Conservation (phyloP, 2,797 vertebrate genomes). For the Xiphorhynchus erythropygius region DNA sequence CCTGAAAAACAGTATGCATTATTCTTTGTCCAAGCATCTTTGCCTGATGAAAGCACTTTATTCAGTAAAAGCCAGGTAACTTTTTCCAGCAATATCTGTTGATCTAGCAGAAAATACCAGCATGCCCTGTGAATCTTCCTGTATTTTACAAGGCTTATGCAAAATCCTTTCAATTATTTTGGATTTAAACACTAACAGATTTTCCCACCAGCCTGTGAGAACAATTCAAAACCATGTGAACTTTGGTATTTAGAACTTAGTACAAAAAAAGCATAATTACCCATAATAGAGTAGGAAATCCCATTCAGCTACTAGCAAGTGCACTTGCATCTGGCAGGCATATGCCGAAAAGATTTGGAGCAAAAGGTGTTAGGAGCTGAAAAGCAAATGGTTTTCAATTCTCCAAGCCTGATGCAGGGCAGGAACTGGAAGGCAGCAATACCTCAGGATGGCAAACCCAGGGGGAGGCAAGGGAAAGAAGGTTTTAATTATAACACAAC, state of each 20-base stretch:
- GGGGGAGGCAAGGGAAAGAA: background rate
- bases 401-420: background rate
- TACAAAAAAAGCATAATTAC: background rate
- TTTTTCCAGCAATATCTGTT: background rate
- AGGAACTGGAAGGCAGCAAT: background rate
- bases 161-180: conserved; percentile 3
- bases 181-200: background rate
- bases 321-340: background rate
- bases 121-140: background rate
- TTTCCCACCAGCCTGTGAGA: background rate
- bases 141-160: background rate
- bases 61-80: background rate
- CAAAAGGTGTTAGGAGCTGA: background rate
- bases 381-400: background rate
- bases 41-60: background rate
- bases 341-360: background rate
- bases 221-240: background rate
- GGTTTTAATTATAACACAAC: background rate
- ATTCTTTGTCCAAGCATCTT: background rate
- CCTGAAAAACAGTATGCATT: background rate
- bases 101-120: background rate
- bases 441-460: background rate
- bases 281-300: background rate
- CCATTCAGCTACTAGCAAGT: background rate
- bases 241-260: background rate